Conservation (phyloP, 2,797 vertebrate genomes). For the Xiphophorus birchmanni region DNA sequence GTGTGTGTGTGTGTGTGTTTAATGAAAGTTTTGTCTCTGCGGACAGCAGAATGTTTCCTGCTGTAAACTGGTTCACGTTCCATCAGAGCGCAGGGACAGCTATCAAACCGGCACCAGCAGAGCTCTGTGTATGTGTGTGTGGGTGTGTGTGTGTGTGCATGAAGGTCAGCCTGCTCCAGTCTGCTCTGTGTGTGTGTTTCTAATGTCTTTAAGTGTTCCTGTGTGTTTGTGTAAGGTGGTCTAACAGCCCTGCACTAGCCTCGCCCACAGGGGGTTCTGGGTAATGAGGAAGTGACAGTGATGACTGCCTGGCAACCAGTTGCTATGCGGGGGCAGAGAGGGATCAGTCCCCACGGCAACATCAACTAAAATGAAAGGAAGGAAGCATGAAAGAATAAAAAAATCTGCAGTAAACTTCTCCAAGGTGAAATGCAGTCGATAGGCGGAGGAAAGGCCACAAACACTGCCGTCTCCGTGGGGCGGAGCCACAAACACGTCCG, state of each 20-base stretch:
- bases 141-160: not conserved
- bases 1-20: no score
- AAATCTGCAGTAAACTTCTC: slow-evolving; percentile 46
- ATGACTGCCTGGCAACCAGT: slow-evolving; percentile 79
- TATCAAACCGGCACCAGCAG: slow-evolving; percentile 56
- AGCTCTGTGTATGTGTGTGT: not conserved
- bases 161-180: slow-evolving; percentile 25
- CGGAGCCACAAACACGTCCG: slow-evolving; percentile 6
- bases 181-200: not conserved
- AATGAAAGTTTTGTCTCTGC: slow-evolving; percentile 25
- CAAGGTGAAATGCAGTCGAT: slow-evolving; percentile 58
- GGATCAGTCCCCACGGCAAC: slow-evolving; percentile 72
- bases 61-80: slow-evolving; percentile 72
- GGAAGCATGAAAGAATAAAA: slow-evolving; percentile 38
- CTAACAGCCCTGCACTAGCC: slow-evolving; percentile 59
- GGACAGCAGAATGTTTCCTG: slow-evolving; percentile 53
- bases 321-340: slow-evolving; percentile 70
- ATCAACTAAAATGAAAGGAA: slow-evolving; percentile 72
- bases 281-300: slow-evolving; percentile 85
- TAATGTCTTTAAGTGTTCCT: slow-evolving; percentile 32
- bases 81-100: slow-evolving; percentile 67
- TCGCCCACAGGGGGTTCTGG: slow-evolving; percentile 75
- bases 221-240: slow-evolving; percentile 49
- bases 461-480: no score
- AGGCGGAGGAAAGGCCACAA: slow-evolving; percentile 20